These are phyloP conservation scores for Drosophila parthenogenetica DNA, from an alignment of 2,888 invertebrate species.

Conservation along the genomic window DNA sequence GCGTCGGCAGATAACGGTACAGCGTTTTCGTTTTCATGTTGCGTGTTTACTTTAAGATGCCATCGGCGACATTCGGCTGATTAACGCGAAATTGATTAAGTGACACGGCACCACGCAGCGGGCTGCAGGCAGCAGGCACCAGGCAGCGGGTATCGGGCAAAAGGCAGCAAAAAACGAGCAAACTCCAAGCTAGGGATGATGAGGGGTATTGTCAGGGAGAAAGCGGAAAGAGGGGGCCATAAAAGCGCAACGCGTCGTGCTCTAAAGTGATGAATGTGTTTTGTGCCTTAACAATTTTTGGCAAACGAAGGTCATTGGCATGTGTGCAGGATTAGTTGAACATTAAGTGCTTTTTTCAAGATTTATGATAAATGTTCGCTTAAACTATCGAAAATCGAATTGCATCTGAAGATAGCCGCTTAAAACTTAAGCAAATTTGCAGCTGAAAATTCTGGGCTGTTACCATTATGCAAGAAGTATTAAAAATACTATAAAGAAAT, in stretches of 20 bases:
- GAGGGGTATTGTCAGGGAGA: not conserved
- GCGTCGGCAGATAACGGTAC: slow-evolving; percentile 51
- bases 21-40: slow-evolving; percentile 45
- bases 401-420: not conserved
- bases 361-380: not conserved
- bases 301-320: slow-evolving; percentile 13
- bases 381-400: slow-evolving; percentile 17
- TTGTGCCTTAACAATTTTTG: slow-evolving; percentile 30
- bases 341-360: not conserved
- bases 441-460: not conserved
- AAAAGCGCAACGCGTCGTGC: slow-evolving; percentile 34
- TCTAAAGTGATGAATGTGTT: slow-evolving; percentile 70
- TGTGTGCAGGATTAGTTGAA: slow-evolving; percentile 1
- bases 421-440: not conserved
- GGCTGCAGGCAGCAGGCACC: slow-evolving; percentile 17
- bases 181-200: no score
- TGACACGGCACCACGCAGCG: slow-evolving; percentile 57
- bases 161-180: slow-evolving; percentile 22
- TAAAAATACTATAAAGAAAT: not conserved
- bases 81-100: slow-evolving; percentile 81
- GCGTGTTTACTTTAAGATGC: slow-evolving; percentile 77
- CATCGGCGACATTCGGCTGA: slow-evolving; percentile 77
- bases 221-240: not conserved
- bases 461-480: not conserved
- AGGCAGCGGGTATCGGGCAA: slow-evolving; percentile 27